Conservation (phyloP, 2,797 vertebrate genomes). For the Sebastes oblongus region DNA sequence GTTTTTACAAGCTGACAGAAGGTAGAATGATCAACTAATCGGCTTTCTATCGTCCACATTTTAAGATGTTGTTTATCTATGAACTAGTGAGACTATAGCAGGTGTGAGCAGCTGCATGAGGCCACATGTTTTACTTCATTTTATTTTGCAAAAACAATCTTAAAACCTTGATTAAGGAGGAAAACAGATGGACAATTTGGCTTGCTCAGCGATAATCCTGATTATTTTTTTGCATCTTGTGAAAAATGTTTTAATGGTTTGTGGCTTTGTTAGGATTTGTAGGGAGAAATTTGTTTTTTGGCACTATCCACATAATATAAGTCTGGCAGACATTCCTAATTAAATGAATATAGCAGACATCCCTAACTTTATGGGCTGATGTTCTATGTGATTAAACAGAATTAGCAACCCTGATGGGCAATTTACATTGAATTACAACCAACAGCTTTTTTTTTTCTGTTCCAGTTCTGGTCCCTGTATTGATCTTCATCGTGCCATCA, state of each 20-base stretch:
- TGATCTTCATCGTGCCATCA: background rate
- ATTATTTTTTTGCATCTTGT: background rate
- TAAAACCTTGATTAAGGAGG: background rate
- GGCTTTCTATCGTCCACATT: background rate
- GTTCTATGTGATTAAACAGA: background rate
- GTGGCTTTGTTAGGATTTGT: background rate
- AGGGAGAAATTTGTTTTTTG: background rate
- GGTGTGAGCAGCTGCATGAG: background rate
- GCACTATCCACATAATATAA: background rate
- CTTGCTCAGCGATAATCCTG: background rate
- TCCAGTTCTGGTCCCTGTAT: background rate
- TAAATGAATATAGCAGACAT: background rate
- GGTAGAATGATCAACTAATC: background rate
- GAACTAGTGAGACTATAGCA: background rate
- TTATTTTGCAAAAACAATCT: background rate
- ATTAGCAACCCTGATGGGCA: background rate
- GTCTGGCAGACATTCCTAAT: background rate
- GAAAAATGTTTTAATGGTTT: background rate
- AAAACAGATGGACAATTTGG: conserved; percentile 4
- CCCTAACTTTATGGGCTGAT: background rate
- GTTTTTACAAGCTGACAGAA: background rate
- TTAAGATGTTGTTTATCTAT: background rate
- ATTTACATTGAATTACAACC: background rate
- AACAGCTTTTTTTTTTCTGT: background rate
- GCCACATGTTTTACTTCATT: background rate